Conservation (phyloP, 2,113 vertebrate genomes). For the Sylvietta virens region DNA sequence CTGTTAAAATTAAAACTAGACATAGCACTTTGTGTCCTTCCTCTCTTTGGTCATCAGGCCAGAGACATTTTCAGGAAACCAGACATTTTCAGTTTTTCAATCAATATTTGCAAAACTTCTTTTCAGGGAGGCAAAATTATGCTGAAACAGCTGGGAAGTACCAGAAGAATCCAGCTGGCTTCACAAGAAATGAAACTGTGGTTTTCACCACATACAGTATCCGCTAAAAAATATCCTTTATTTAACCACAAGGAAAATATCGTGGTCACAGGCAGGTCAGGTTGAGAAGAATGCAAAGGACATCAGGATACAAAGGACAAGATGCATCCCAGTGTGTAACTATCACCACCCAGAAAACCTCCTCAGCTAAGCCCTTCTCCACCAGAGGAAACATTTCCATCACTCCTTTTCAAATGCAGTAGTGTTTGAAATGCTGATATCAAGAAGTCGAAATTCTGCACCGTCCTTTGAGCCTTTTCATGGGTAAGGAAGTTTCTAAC, state of each 20-base stretch:
- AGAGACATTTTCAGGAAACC: neutral
- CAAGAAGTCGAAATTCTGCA: neutral
- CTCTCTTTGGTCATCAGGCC: neutral
- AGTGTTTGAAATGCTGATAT: neutral
- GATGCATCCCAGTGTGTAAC: neutral
- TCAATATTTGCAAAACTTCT: neutral
- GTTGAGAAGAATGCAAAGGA: slow-evolving; percentile 25
- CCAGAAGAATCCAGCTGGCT: neutral
- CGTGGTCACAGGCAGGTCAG: neutral
- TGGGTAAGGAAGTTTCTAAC: neutral
- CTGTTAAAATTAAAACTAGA: neutral
- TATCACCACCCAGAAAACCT: neutral
- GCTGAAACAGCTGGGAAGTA: neutral
- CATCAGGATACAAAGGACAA: neutral
- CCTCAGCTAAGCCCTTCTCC: neutral
- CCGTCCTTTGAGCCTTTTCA: neutral
- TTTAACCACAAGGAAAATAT: neutral
- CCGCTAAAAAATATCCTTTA: neutral
- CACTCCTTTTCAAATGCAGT: neutral
- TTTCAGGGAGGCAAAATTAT: neutral
- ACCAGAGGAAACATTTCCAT: neutral
- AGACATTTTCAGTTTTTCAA: neutral
- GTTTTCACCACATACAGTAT: neutral
- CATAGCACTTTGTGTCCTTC: neutral
- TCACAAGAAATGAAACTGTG: neutral